Conservation (phyloP, 1,140 invertebrate genomes). For the Heterodera schachtii region DNA sequence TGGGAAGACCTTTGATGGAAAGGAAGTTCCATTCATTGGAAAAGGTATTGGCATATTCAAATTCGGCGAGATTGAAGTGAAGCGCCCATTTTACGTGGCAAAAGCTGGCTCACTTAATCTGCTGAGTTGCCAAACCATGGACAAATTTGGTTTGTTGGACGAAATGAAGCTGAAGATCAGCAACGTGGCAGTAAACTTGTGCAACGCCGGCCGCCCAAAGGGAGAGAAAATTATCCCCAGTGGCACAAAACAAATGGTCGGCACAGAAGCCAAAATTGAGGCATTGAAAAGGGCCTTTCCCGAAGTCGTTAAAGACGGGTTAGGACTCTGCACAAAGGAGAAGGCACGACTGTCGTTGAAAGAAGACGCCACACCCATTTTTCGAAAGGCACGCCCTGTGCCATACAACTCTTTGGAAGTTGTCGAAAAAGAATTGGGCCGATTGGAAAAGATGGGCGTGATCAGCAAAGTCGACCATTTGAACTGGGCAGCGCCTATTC, state of each 20-base stretch:
- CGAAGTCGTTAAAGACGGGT: constrained; percentile 16
- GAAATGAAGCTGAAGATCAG: background rate
- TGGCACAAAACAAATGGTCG: background rate
- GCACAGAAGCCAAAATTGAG: background rate
- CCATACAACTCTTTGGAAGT: no score
- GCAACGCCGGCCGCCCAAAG: background rate
- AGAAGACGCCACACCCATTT: constrained; percentile 26
- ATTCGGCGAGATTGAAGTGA: background rate
- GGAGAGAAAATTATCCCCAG: background rate
- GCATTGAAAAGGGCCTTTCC: constrained; percentile 13
- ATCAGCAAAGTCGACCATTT: no score
- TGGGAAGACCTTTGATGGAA: background rate
- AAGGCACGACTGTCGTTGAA: constrained; percentile 39
- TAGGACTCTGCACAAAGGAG: constrained; percentile 34
- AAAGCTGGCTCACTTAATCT: background rate
- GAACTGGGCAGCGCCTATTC: no score
- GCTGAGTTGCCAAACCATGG: background rate
- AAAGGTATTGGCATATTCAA: background rate
- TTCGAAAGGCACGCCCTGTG: constrained; percentile 44
- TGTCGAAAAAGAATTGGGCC: no score
- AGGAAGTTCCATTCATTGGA: background rate
- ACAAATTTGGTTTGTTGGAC: constrained; percentile 3
- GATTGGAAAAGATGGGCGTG: no score
- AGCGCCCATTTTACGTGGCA: background rate
- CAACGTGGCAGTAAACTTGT: background rate